These are phyloP conservation scores for Telmatochromis bifrenatus DNA, from an alignment of 2,113 vertebrate genomes.

Conservation along the genomic window DNA sequence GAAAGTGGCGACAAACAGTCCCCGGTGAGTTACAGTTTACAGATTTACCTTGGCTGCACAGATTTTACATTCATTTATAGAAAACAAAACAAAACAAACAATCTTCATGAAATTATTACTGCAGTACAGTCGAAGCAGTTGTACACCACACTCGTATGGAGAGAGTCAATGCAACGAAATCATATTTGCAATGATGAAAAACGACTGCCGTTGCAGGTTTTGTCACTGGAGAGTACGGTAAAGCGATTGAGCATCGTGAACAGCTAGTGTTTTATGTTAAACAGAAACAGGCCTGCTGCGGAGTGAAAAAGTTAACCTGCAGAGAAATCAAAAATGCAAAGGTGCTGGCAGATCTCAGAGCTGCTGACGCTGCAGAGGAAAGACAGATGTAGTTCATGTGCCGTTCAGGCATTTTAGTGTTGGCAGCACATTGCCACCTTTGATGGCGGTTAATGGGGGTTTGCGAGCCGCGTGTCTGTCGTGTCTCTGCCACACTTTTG, in stretches of 20 bases:
- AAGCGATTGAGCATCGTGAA: neutral
- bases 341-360: neutral
- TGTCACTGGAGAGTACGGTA: neutral
- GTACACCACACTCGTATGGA: neutral
- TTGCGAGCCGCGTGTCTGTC: neutral
- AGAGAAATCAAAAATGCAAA: neutral
- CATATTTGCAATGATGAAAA: neutral
- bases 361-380: neutral
- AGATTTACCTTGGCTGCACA: neutral
- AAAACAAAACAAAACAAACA: neutral
- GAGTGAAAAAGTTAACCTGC: neutral
- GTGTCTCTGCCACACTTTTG: neutral
- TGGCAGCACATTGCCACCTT: neutral
- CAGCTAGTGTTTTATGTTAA: neutral
- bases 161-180: neutral
- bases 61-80: conserved; percentile 29
- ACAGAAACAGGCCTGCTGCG: neutral
- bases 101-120: neutral
- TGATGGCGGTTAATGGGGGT: neutral
- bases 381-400: neutral
- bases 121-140: neutral
- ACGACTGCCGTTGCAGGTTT: neutral
- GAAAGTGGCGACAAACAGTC: neutral
- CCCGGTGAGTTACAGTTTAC: neutral
- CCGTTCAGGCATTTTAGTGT: neutral